Evolutionary conservation across 2,888 invertebrate genomes (phyloP).

Genomic region (Sisyra nigra): DNA sequence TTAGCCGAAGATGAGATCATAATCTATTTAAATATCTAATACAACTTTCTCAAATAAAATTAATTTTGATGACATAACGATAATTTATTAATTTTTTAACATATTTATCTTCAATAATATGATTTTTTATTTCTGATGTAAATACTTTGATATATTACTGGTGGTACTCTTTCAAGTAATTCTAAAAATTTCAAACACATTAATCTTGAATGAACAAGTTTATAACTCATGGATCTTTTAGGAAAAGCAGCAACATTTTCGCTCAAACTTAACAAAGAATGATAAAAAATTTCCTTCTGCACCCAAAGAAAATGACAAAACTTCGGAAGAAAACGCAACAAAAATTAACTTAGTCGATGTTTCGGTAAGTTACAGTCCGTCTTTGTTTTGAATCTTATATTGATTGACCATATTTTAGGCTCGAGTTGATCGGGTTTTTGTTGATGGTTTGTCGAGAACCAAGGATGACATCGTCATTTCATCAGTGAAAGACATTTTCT

Average conservation of each 20-base stretch:
- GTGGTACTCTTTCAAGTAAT: no score
- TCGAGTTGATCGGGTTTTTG: constrained; percentile 68
- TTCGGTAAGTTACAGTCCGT: neutral
- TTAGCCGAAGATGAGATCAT: constrained; percentile 13
- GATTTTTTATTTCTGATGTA: no score
- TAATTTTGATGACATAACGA: no score
- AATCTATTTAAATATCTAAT: neutral
- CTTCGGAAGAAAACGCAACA: constrained; percentile 19
- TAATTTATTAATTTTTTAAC: no score
- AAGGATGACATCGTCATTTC: constrained; percentile 75
- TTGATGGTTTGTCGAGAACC: constrained; percentile 73
- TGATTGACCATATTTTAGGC: constrained; percentile 42
- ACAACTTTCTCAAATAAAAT: no score
- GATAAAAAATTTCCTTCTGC: constrained; percentile 1
- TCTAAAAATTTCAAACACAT: no score
- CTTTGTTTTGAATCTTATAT: no score
- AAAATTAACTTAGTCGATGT: constrained; percentile 28
- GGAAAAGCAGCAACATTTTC: neutral
- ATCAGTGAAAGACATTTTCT: constrained; percentile 68
- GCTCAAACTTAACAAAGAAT: constrained; percentile 4
- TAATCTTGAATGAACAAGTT: no score
- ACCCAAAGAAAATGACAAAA: constrained; percentile 11
- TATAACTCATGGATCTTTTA: no score
- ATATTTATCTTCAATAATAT: no score
- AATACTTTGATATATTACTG: no score